Evolutionary conservation across 2,888 invertebrate species (phyloP).

Genomic region (Erebia ligea): DNA sequence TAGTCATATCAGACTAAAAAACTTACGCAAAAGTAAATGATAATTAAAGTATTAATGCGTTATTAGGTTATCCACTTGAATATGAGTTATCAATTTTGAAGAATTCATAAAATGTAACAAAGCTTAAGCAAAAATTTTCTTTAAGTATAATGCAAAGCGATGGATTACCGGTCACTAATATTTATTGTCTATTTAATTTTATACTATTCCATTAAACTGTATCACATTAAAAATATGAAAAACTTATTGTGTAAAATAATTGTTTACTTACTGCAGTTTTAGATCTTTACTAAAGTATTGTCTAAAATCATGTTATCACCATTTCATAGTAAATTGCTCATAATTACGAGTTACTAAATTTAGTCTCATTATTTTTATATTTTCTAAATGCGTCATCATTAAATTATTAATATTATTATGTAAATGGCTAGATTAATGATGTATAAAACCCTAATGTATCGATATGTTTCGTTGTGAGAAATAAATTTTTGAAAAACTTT

Average conservation of each 20-base stretch:
- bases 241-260: too few species aligned
- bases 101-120: neutral
- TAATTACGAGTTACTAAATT: neutral
- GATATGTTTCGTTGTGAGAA: constrained; percentile 64
- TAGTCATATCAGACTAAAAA: constrained; percentile 44
- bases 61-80: neutral
- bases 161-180: too few species aligned
- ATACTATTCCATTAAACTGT: too few species aligned
- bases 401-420: constrained; percentile 36
- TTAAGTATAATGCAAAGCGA: too few species aligned
- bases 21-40: constrained; percentile 1
- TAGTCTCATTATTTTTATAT: constrained; percentile 4
- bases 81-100: neutral
- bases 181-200: too few species aligned
- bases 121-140: neutral
- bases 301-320: neutral
- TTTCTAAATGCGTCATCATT: constrained; percentile 11
- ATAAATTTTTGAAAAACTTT: constrained; percentile 56
- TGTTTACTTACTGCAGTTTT: neutral
- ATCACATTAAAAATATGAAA: too few species aligned
- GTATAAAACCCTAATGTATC: constrained; percentile 54
- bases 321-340: neutral
- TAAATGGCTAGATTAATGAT: constrained; percentile 47
- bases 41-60: neutral
- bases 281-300: neutral